These are phyloP conservation scores for Lymantria dispar DNA, from an alignment of 2,888 invertebrate species.

Conservation along the genomic window DNA sequence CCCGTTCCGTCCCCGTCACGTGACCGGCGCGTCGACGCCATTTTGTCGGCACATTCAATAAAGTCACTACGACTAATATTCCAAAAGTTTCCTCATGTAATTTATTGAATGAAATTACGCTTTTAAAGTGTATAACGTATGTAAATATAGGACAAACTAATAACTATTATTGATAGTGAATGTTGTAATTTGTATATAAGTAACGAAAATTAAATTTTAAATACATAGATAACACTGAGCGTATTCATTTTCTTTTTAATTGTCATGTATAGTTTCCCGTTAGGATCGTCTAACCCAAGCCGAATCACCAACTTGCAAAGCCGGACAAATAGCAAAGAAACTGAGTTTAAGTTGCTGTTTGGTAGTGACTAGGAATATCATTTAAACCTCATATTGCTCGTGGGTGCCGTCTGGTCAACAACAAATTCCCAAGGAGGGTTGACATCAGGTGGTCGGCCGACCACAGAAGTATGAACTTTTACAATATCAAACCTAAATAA, in stretches of 20 bases:
- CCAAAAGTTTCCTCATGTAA: constrained; percentile 75
- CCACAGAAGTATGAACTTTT: no score
- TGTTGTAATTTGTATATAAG: constrained; percentile 83
- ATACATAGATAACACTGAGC: constrained; percentile 79
- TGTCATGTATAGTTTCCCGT: constrained; percentile 4
- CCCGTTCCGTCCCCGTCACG: constrained; percentile 3
- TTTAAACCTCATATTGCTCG: no score
- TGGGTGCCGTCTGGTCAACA: no score
- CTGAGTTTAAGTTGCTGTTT: no score
- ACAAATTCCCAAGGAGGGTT: no score
- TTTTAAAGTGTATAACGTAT: constrained; percentile 80
- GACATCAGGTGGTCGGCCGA: no score
- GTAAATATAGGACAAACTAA: constrained; percentile 81
- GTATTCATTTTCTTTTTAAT: constrained; percentile 51
- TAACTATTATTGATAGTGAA: constrained; percentile 79
- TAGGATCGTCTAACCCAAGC: no score
- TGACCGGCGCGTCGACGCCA: not conserved
- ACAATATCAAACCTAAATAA: no score
- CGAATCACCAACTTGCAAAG: no score
- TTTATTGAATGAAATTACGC: constrained; percentile 78
- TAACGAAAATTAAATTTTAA: constrained; percentile 82
- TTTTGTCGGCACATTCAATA: not conserved
- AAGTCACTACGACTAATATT: constrained; percentile 56
- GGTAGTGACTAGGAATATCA: no score
- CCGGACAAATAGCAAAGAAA: no score